These are phyloP conservation scores for Chunga burmeisteri DNA, from an alignment of 2,113 vertebrate genomes.

Conservation along the genomic window DNA sequence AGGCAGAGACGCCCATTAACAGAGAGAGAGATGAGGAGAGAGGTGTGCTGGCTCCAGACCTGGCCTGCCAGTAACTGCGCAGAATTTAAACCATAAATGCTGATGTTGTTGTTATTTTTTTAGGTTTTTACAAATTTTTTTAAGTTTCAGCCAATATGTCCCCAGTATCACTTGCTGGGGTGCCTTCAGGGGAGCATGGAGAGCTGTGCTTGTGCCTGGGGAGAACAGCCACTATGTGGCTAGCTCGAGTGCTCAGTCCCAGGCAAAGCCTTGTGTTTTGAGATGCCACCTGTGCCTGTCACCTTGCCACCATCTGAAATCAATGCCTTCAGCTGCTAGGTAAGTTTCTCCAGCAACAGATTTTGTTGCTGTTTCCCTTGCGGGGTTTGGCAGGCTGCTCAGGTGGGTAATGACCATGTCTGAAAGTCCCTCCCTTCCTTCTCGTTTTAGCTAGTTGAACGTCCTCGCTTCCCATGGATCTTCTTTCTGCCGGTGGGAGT, in stretches of 20 bases:
- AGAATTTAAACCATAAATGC: neutral
- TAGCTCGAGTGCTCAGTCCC: neutral
- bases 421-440: neutral
- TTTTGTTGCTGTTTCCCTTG: neutral
- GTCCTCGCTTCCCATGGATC: neutral
- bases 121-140: neutral
- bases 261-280: neutral
- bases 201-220: neutral
- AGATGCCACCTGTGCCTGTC: neutral
- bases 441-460: neutral
- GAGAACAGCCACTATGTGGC: neutral
- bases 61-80: neutral
- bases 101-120: neutral
- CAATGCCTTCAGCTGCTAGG: neutral
- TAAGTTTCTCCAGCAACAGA: neutral
- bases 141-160: neutral
- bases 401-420: neutral
- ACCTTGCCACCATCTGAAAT: neutral
- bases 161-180: neutral
- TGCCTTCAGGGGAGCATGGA: neutral
- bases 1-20: neutral
- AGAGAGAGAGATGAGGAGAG: neutral
- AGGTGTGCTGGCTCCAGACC: neutral
- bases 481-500: neutral
- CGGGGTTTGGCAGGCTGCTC: neutral